Base-by-base conservation (phyloP, 2,797 vertebrate species). In the Alectoris magna region DNA sequence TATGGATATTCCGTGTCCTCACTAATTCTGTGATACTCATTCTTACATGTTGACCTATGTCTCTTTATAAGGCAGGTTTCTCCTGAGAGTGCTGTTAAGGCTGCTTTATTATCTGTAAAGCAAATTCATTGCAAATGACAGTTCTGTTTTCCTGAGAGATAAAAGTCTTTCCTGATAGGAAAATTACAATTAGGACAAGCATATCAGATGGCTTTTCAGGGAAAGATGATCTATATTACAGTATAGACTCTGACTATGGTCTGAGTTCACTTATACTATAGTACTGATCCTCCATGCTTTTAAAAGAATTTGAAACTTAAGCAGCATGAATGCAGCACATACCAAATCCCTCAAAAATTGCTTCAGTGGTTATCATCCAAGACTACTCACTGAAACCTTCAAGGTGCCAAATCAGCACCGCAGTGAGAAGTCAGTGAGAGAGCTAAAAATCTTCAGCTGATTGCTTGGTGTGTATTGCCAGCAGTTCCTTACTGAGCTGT, bases 141-240 rank as follows among this genome's bases (percentile, higher is more conserved):
- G 19, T 68, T 81, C 79, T 72, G 19, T 82, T 87, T 93, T 77
- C 46, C 8, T 9, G 48, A 43, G n/a, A 79, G 78, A 49, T 22
- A 68, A 62, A 62, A 87, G 34, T 49, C 7, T 75, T 6, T 70
- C 13, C 34, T 86, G 68, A 21, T 49, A 74, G 53, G 56, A 91
- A 27, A 58, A 74, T 23, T 68, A 5, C 31, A 73, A 36, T 87
- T 80, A 44, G 22, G 34, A 34, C 63, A 44, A 79, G 31, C 24
- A 9, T 48, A 73, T 41, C 14, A 73, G 24, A 14, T 53, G 7
- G 23, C 34, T 73, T 26, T 34, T 41, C n/a, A 34, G 66, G 44
- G 63, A 87, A 55, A 53, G 34, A 17, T 39, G 41, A 5, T 71
- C 75, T 53, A 4, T 67, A 24, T 49, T 73, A 36, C 5, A 11